Percentiles rank a stretch among this genome's conserved stretches.
These are phyloP conservation scores for Ophiodon elongatus DNA, from an alignment of 2,113 vertebrate species.

Conservation along the genomic window DNA sequence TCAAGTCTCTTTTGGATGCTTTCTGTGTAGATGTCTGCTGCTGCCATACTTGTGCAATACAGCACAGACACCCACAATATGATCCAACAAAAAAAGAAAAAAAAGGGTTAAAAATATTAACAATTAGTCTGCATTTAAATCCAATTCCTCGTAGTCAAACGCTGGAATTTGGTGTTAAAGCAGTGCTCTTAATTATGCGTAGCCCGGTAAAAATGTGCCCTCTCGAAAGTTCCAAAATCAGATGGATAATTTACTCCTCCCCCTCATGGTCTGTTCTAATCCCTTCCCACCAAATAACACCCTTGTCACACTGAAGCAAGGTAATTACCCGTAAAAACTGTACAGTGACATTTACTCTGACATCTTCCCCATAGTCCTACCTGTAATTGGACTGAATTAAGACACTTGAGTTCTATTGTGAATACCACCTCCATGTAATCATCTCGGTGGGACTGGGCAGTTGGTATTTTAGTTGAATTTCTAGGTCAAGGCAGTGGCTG, in stretches of 20 bases:
- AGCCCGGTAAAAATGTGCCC: constrained; percentile 13
- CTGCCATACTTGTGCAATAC: background rate
- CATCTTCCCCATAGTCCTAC: constrained; percentile 40
- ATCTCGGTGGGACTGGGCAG: constrained; percentile 29
- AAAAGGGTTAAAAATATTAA: constrained; percentile 41
- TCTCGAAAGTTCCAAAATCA: constrained; percentile 34
- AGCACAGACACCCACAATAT: background rate
- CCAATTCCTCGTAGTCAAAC: constrained; percentile 13
- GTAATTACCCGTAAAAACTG: constrained; percentile 71
- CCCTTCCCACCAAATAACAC: constrained; percentile 36
- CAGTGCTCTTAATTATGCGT: constrained; percentile 15
- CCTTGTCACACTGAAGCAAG: constrained; percentile 41
- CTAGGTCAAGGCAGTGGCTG: constrained; percentile 43
- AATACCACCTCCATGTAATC: constrained; percentile 57
- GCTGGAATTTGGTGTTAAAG: constrained; percentile 44
- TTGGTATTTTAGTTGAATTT: constrained; percentile 66
- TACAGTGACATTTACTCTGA: constrained; percentile 73
- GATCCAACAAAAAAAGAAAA: background rate
- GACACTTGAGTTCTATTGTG: constrained; percentile 54
- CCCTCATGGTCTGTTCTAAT: constrained; percentile 18
- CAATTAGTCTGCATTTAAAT: constrained; percentile 49
- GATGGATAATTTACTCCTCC: constrained; percentile 17
- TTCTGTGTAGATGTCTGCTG: background rate
- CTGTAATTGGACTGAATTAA: constrained; percentile 75
- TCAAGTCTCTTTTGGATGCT: background rate